Conservation (phyloP, 2,113 vertebrate species). For the Thamnaconus septentrionalis region DNA sequence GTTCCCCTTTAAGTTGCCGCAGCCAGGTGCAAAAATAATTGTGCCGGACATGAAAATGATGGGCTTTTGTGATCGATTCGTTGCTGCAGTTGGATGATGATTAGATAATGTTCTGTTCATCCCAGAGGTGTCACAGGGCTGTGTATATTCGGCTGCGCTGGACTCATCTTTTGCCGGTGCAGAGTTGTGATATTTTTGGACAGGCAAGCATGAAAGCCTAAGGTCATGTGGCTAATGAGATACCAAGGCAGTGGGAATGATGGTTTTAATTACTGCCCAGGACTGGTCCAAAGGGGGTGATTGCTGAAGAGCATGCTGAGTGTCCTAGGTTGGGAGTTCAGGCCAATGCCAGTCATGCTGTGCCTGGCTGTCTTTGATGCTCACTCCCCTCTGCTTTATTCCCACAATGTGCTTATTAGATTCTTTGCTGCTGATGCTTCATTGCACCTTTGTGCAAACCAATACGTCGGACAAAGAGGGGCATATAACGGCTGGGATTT, state of each 20-base stretch:
- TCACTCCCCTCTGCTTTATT: conserved; percentile 83
- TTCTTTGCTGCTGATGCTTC: conserved; percentile 74
- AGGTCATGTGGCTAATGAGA: conserved; percentile 95
- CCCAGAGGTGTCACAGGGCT: conserved; percentile 41
- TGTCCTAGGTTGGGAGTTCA: conserved; percentile 95
- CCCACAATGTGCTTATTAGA: conserved; percentile 83
- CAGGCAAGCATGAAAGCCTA: conserved; percentile 90
- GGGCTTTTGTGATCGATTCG: conserved; percentile 28
- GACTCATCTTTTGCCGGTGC: conserved; percentile 52
- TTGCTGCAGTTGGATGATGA: conserved; percentile 43
- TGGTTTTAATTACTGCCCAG: conserved; percentile 98
- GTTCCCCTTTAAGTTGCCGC: conserved; percentile 30
- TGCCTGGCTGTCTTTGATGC: conserved; percentile 93
- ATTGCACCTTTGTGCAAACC: conserved; percentile 71
- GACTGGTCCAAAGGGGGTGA: conserved; percentile 83
- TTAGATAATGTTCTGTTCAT: conserved; percentile 51
- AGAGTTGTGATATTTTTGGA: conserved; percentile 83
- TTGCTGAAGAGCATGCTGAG: conserved; percentile 85
- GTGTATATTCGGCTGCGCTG: conserved; percentile 43
- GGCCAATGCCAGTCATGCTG: conserved; percentile 94
- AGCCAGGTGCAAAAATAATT: conserved; percentile 44
- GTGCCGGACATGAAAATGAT: conserved; percentile 27
- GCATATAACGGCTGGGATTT: conserved; percentile 45
- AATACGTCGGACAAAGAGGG: conserved; percentile 60
- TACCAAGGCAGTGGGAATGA: conserved; percentile 89